Base-by-base conservation (phyloP, 2,888 invertebrate species). In the Melanostoma mellinum region DNA sequence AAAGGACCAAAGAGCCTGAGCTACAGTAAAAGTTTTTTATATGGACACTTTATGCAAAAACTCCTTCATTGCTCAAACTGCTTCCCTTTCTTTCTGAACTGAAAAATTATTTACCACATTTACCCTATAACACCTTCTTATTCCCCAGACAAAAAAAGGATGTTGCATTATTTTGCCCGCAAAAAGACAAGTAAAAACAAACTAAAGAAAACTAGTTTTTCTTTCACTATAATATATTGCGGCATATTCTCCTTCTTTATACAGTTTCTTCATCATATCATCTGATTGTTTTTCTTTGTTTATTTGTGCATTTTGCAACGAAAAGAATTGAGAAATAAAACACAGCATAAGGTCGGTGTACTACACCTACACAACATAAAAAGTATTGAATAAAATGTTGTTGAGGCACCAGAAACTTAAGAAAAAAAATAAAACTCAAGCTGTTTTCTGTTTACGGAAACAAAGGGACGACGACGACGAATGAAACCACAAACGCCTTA, bases 361-460 rank as follows among this genome's bases (percentile, higher is more conserved):
- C 69, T 69, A 67, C 58, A 67, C 74, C 72, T 61, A 74, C 75
- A 50, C 63, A 46, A 10, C 10, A 46, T 10, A 10, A 46, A 46
- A 46, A 10, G 10, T 46, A 3, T 2, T 46, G 10, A 4, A 46
- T 10, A 5, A 46, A 46, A 46, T 42, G 42, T 42, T 10, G 44
- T 10, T 46, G 44, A 3, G n/a, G n/a, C 3, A 10, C 10, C 4
- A 8, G 3, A 9, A 4, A 3, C 2, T 69, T 69, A 55, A 48
- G 61, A 61, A 48, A 69, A 61, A 46, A 46, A 48, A 68, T 52
- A 35, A 52, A 63, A 46, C 61, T 55, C 63, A 71, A 71, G 71
- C 71, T 77, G 58, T 69, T 60, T 78, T 53, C 33, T 78, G 61
- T 69, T 79, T 63, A 68, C 74, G 79, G 74, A 75, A 69, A 79